These are phyloP conservation scores for Itoplectis maculator DNA, from an alignment of 2,888 invertebrate species.

Conservation along the genomic window DNA sequence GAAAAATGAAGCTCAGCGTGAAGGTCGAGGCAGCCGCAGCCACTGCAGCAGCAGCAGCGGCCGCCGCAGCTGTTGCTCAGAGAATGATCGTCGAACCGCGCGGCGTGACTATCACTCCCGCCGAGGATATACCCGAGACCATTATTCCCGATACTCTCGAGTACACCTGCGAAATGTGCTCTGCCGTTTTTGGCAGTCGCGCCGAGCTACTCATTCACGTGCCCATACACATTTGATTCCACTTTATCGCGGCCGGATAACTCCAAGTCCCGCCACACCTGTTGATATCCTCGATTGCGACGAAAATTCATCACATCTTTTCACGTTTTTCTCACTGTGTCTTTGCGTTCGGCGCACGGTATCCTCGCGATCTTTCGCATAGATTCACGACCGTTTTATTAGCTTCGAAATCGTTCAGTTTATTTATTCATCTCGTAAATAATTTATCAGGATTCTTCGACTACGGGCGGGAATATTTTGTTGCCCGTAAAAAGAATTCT, in stretches of 20 bases:
- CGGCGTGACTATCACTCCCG: constrained; percentile 73
- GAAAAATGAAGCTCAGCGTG: constrained; percentile 79
- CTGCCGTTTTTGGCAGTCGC: constrained; percentile 90
- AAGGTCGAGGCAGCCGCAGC: constrained; percentile 82
- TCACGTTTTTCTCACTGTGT: constrained; percentile 22
- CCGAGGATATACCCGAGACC: constrained; percentile 84
- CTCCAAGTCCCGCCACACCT: constrained; percentile 8
- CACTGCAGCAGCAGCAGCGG: not conserved
- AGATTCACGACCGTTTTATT: too few relatives aligned
- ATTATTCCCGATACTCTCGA: constrained; percentile 86
- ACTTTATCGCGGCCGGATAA: constrained; percentile 58
- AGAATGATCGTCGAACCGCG: too few relatives aligned
- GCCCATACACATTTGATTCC: constrained; percentile 92
- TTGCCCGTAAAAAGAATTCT: not conserved
- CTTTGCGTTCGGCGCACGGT: not conserved
- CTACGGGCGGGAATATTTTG: not conserved
- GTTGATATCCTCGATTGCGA: not conserved
- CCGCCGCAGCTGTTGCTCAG: too few relatives aligned
- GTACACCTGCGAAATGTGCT: constrained; percentile 94
- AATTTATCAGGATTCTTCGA: too few relatives aligned
- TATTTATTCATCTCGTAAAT: too few relatives aligned
- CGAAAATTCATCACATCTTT: not conserved
- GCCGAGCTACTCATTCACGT: constrained; percentile 92
- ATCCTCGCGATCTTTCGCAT: not conserved
- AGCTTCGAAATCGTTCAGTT: too few relatives aligned